Base-by-base conservation (phyloP, 2,888 invertebrate species). In the Muscina levida region DNA sequence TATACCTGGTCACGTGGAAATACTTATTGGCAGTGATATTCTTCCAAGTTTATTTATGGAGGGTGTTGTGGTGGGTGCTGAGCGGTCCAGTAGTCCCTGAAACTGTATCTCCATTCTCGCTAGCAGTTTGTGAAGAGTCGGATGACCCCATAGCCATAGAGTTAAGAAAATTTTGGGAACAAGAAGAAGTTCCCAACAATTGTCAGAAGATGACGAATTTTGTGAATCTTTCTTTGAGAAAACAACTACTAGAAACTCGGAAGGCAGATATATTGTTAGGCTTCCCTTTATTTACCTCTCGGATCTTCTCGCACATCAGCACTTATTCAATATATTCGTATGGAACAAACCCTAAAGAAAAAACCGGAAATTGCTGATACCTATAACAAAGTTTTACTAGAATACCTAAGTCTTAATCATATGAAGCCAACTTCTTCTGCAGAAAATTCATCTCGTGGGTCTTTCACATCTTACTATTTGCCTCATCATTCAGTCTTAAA, bases 401-500 rank as follows among this genome's bases (percentile, higher is more conserved):
- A 82, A 26, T 77, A 73, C 24, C 6, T 71, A 2, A 11, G 17
- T 19, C 15, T 79, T 22, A 44, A 57, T 2, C 74, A 81, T n/a
- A 79, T 83, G 66, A 59, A 79, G 39, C 57, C 72, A 51, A 66
- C 79, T 10, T 42, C 53, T 3, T 44, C 46, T 15, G 15, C 22
- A 13, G 42, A 66, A 19, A 17, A 48, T n/a, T 15, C 8, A 31
- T 8, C 3, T 8, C 3, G 8, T 5, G 31, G 31, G 3, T 31
- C 72, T 17, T 19, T 15, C 19, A 17, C 72, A 2, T 59, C 24
- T 24, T 74, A 62, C 15, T 81, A 76, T 53, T 59, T 78, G 26
- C 76, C 78, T 8, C 73, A 80, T 42, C 78, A 82, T n/a, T 72
- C 80, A 0, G 67, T 82, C n/a, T 62, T 76, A 19, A 82, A 82